phyloP scores from a whole-genome alignment of 2,113 vertebrate species.

The Clarias gariepinus region DNA sequence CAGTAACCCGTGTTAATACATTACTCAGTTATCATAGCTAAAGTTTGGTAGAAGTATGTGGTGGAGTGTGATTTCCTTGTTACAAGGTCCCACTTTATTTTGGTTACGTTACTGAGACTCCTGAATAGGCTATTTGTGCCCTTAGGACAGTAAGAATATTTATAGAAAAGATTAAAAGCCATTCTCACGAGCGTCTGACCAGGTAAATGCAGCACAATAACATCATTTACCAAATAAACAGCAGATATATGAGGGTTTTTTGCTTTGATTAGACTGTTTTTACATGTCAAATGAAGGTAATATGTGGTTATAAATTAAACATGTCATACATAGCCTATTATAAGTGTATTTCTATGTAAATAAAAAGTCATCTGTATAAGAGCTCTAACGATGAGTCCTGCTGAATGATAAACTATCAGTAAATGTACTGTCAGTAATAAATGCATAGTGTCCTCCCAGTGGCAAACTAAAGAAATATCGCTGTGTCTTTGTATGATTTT shows the following conservation, averaged over 20 bases:
- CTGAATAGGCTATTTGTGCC: neutral
- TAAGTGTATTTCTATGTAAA: neutral
- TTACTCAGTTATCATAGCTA: neutral
- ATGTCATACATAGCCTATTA: neutral
- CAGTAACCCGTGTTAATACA: neutral
- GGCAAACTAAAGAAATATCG: neutral
- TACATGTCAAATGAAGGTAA: neutral
- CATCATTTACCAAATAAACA: neutral
- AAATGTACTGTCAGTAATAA: slow-evolving; percentile 1
- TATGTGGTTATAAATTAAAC: neutral
- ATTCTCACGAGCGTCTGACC: neutral
- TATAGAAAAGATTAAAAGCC: neutral
- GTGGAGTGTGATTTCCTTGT: neutral
- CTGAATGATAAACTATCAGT: neutral
- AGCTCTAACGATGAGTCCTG: neutral
- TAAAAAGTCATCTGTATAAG: neutral
- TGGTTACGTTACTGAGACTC: neutral
- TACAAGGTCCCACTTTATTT: neutral
- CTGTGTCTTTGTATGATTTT: neutral
- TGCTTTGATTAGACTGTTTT: neutral
- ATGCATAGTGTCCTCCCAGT: slow-evolving; percentile 5
- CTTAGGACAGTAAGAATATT: neutral
- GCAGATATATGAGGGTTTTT: neutral
- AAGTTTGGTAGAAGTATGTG: neutral
- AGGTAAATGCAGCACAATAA: neutral